These are phyloP conservation scores for Apotomis capreana DNA, from an alignment of 2,888 invertebrate species.

Conservation along the genomic window DNA sequence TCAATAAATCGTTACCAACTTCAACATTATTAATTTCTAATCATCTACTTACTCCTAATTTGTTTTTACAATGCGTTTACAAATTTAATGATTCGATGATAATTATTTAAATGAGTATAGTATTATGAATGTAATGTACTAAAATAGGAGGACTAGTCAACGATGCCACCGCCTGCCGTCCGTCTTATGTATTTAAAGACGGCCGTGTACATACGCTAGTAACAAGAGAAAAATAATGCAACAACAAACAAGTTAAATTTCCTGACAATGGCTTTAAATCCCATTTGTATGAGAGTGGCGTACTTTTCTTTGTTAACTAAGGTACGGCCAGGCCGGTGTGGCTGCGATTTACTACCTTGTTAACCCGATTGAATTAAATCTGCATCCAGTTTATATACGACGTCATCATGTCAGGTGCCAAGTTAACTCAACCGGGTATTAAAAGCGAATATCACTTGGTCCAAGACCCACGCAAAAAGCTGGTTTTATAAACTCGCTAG, in stretches of 20 bases:
- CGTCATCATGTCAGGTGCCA: neutral
- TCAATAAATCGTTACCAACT: constrained; percentile 62
- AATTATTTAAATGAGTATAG: constrained; percentile 38
- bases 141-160: constrained; percentile 31
- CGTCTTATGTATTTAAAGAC: constrained; percentile 8
- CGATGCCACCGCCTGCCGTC: neutral
- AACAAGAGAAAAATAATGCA: constrained; percentile 16
- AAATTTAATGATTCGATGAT: constrained; percentile 38
- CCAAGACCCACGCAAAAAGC: constrained; percentile 44
- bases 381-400: neutral
- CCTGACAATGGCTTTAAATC: neutral
- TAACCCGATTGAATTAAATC: neutral
- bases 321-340: constrained; percentile 1
- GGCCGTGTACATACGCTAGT: constrained; percentile 1
- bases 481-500: constrained; percentile 3
- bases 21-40: constrained; percentile 63
- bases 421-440: constrained; percentile 1
- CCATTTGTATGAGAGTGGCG: neutral
- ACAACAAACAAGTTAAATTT: neutral
- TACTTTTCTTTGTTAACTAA: constrained; percentile 2
- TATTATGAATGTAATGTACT: constrained; percentile 26
- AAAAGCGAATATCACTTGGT: constrained; percentile 67
- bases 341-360: constrained; percentile 1
- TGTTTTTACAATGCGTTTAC: constrained; percentile 60
- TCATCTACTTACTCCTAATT: constrained; percentile 71